These are phyloP conservation scores for Choloepus hoffmanni DNA, from an alignment of 2,113 vertebrate species.

Conservation along the genomic window DNA sequence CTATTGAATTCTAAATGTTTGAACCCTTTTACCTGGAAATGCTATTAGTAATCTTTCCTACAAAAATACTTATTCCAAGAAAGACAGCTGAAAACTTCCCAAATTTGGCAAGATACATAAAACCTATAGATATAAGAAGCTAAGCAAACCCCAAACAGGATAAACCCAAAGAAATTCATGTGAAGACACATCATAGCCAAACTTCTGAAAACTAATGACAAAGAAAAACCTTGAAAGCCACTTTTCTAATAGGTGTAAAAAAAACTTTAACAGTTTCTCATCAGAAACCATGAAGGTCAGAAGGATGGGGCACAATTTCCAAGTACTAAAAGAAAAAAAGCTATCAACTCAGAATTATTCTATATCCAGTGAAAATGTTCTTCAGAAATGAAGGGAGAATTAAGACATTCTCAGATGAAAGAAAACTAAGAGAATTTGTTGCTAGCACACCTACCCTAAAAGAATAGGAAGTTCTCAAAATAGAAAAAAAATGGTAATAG, in stretches of 20 bases:
- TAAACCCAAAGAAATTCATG: constrained; percentile 40
- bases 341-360: constrained; percentile 45
- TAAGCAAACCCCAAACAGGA: constrained; percentile 6
- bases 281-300: neutral
- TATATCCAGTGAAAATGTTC: neutral
- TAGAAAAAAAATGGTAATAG: neutral
- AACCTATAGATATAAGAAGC: neutral
- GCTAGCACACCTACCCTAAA: neutral
- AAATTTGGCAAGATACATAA: neutral
- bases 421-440: neutral
- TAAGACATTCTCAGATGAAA: neutral
- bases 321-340: neutral
- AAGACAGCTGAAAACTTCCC: constrained; percentile 31
- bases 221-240: neutral
- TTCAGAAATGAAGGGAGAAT: constrained; percentile 41
- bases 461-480: constrained; percentile 35
- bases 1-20: constrained; percentile 35
- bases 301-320: neutral
- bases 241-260: neutral
- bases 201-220: constrained; percentile 44
- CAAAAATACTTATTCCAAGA: constrained; percentile 21
- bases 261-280: constrained; percentile 27
- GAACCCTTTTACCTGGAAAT: neutral
- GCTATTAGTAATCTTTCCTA: neutral
- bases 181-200: constrained; percentile 17